Evolutionary conservation across 2,113 vertebrate species (phyloP).

Genomic region (Mesoclemmys tuberculata): DNA sequence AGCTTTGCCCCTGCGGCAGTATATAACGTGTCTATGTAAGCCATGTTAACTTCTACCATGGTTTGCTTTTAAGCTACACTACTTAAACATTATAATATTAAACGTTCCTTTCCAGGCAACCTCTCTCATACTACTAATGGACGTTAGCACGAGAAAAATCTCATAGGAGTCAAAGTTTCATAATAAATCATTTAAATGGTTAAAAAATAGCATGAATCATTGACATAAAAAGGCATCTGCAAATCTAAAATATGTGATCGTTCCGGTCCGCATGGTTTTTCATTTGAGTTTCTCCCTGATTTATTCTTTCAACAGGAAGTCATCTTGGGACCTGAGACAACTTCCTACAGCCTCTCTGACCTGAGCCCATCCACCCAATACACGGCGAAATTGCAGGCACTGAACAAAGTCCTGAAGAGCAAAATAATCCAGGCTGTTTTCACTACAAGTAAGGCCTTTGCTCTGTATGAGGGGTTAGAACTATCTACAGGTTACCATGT

Average conservation of each 20-base stretch:
- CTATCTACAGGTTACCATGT: background rate
- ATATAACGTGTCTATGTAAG: accelerated
- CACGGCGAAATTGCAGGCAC: constrained; percentile 87
- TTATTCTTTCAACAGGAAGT: constrained; percentile 83
- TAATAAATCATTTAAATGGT: background rate
- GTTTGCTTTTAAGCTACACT: background rate
- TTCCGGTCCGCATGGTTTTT: background rate
- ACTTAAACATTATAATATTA: background rate
- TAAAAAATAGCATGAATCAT: background rate
- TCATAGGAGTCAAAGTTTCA: background rate
- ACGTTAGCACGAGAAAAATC: background rate
- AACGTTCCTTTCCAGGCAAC: background rate
- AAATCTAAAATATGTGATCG: background rate
- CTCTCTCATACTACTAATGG: background rate
- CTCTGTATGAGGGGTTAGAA: background rate
- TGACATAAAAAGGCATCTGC: background rate
- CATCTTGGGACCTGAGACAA: constrained; percentile 86
- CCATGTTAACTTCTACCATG: background rate
- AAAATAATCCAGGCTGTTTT: constrained; percentile 83
- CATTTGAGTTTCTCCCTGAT: background rate
- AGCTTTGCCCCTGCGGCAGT: background rate
- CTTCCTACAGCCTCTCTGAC: constrained; percentile 88
- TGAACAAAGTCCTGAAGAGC: constrained; percentile 87
- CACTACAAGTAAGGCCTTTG: constrained; percentile 88
- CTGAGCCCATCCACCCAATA: constrained; percentile 91